Percentiles rank a stretch among this genome's conserved stretches.
These are phyloP conservation scores for Austrofundulus limnaeus DNA, from an alignment of 2,113 vertebrate species.

Conservation along the genomic window DNA sequence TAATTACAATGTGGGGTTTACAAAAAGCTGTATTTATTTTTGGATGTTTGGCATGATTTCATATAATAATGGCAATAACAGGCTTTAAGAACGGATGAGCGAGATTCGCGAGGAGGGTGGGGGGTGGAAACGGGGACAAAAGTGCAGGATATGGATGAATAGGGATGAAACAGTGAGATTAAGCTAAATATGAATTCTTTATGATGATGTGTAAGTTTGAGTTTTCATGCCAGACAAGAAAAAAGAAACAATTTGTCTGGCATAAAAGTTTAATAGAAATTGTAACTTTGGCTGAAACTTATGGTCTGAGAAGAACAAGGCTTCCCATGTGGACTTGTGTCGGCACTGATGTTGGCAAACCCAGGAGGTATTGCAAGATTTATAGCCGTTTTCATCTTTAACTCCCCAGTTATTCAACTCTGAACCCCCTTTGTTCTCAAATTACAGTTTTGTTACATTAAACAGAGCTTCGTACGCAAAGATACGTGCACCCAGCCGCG, in stretches of 20 bases:
- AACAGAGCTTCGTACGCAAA: slow-evolving; percentile 5
- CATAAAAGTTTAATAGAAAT: slow-evolving; percentile 19
- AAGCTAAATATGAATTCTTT: slow-evolving; percentile 31
- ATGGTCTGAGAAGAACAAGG: slow-evolving; percentile 38
- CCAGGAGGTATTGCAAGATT: slow-evolving; percentile 32
- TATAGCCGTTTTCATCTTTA: slow-evolving; percentile 25
- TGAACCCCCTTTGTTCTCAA: slow-evolving; percentile 3
- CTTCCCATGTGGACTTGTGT: slow-evolving; percentile 15
- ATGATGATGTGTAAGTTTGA: slow-evolving; percentile 44
- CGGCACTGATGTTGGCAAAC: slow-evolving; percentile 21
- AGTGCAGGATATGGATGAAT: slow-evolving; percentile 23
- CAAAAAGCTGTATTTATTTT: no score
- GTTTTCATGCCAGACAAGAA: slow-evolving; percentile 34
- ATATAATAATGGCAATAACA: no score
- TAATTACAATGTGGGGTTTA: not conserved
- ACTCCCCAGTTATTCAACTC: slow-evolving; percentile 28
- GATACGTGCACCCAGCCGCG: slow-evolving; percentile 8
- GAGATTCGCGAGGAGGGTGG: no score
- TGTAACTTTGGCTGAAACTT: slow-evolving; percentile 29
- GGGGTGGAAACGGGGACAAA: slow-evolving; percentile 9
- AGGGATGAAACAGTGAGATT: slow-evolving; percentile 30
- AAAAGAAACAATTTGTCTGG: slow-evolving; percentile 1
- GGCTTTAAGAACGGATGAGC: not conserved
- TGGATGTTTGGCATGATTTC: no score
- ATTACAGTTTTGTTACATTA: slow-evolving; percentile 7